Base-by-base conservation (phyloP, 2,888 invertebrate species). In the Drosophila leonis region DNA sequence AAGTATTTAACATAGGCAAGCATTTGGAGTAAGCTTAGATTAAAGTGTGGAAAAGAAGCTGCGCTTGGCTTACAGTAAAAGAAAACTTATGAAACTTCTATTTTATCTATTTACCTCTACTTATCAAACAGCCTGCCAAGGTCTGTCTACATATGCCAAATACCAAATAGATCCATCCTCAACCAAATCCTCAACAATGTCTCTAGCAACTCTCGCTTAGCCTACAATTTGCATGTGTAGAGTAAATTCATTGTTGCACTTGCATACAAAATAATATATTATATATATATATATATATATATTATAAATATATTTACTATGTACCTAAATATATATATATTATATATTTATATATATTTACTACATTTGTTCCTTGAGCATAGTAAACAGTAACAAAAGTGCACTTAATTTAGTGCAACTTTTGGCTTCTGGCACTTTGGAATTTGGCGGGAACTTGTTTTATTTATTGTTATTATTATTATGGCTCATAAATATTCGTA, bases 381-480 rank as follows among this genome's bases (percentile, higher is more conserved):
- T 51, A 59, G n/a, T 35, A 65, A 39, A 59, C 44, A 41, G 15
- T 18, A 66, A 31, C 27, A n/a, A 37, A n/a, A 44, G 20, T 48
- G 44, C 18, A 57, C 27, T 46, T 24, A 37, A 37, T 63, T 68
- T 39, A 42, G 56, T 31, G 72, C 41, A 60, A 33, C 24, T 52
- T 60, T 42, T 49, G 59, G 51, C 68, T 56, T 31, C 33, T 33
- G 15, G 27, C n/a, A 48, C 71, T 75, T 82, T 84, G 75, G 72
- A 74, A 80, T 83, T 85, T 82, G 82, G 82, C 82, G 82, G 79
- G 76, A 82, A 83, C 65, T 59, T 51, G 41, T 51, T 48, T 31
- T 35, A 70, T 56, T 24, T 24, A 24, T 24, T 24, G 4, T 24
- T 54, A 27, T 54, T 29, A 54, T 54, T 56, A 41, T 37, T 27